Percentiles rank a stretch among this genome's conserved stretches.
Evolutionary conservation across 2,113 vertebrate genomes (phyloP).

Genomic region (Urocynchramus pylzowi): DNA sequence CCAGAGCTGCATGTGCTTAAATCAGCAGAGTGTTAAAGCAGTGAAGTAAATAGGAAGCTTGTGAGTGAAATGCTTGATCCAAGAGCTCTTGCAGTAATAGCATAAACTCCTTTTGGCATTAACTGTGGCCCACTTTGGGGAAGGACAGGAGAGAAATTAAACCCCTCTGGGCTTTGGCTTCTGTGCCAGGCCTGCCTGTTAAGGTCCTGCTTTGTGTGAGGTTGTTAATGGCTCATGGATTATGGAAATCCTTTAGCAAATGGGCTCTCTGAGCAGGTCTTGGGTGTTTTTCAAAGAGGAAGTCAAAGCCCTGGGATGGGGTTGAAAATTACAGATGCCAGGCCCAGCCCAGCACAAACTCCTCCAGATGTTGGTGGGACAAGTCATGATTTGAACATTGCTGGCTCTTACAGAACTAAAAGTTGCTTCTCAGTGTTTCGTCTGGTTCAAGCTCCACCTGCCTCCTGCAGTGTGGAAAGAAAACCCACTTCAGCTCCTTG

Average conservation of each 20-base stretch:
- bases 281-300: neutral
- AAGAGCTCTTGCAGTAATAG: neutral
- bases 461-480: neutral
- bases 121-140: neutral
- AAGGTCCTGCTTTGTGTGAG: neutral
- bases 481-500: neutral
- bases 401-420: neutral
- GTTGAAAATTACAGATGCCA: neutral
- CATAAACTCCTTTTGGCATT: neutral
- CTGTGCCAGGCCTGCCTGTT: neutral
- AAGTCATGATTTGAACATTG: rapidly evolving
- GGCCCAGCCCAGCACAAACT: neutral
- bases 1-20: neutral
- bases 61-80: neutral
- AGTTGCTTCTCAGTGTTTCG: neutral
- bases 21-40: neutral
- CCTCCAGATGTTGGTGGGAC: neutral
- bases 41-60: neutral
- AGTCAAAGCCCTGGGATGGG: neutral
- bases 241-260: neutral
- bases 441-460: neutral
- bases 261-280: neutral
- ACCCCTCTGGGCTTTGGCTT: neutral
- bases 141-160: neutral
- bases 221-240: neutral